These are phyloP conservation scores for Hermodice carunculata DNA, from an alignment of 2,888 invertebrate genomes.

Conservation along the genomic window DNA sequence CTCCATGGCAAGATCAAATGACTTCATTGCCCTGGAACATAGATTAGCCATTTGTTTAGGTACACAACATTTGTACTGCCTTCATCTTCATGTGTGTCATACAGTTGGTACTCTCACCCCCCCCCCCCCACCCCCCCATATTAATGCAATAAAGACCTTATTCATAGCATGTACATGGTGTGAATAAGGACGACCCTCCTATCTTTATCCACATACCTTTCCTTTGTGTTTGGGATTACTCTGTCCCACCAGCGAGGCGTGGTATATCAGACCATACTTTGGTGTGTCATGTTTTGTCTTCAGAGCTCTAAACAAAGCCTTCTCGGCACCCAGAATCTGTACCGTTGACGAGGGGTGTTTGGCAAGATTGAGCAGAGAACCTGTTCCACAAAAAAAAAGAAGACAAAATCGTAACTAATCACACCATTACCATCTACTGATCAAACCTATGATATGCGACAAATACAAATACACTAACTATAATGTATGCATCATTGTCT, in stretches of 20 bases:
- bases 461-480: too few species aligned
- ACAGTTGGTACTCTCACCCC: too few species aligned
- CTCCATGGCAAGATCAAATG: too few species aligned
- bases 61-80: too few species aligned
- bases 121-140: too few species aligned
- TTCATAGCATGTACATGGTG: too few species aligned
- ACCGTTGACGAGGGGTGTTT: conserved; percentile 98
- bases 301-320: conserved; percentile 95
- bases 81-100: too few species aligned
- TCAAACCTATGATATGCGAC: not conserved
- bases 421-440: not conserved
- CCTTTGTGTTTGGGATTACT: conserved; percentile 93
- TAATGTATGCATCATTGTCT: too few species aligned
- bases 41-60: too few species aligned
- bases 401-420: not conserved
- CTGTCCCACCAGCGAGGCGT: conserved; percentile 93
- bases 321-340: conserved; percentile 98
- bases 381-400: conserved; percentile 53
- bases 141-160: too few species aligned
- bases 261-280: conserved; percentile 98
- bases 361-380: conserved; percentile 92
- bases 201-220: conserved; percentile 68
- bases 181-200: too few species aligned
- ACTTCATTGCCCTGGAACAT: too few species aligned
- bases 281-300: conserved; percentile 99